Evolutionary conservation across 2,888 invertebrate species (phyloP).

Genomic region (Drosophila tripunctata): DNA sequence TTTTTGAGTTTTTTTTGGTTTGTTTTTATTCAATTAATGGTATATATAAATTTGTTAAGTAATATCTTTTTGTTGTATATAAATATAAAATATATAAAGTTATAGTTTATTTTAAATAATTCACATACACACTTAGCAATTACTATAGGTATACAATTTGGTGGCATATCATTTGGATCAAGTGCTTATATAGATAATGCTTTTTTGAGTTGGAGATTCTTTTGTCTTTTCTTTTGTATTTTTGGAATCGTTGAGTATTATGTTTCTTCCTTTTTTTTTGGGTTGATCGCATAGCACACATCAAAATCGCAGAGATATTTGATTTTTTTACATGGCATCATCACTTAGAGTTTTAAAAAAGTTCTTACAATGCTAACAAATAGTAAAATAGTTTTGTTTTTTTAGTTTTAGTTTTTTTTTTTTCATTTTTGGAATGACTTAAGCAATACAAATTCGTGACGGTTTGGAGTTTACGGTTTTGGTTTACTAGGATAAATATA

Average conservation of each 20-base stretch:
- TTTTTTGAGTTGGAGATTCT: neutral
- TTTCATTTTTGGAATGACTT: slow-evolving; percentile 39
- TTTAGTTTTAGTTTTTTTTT: neutral
- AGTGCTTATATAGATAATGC: slow-evolving; percentile 48
- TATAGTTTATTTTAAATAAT: slow-evolving; percentile 47
- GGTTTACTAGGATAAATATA: slow-evolving; percentile 51
- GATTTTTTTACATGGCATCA: slow-evolving; percentile 51
- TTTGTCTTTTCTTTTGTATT: slow-evolving; percentile 23
- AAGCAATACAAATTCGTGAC: slow-evolving; percentile 70
- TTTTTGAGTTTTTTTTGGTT: slow-evolving; percentile 35
- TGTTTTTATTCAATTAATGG: slow-evolving; percentile 61
- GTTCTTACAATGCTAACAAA: slow-evolving; percentile 70
- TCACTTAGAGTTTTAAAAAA: slow-evolving; percentile 34
- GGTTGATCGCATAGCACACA: slow-evolving; percentile 36
- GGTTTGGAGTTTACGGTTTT: slow-evolving; percentile 44
- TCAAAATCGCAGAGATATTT: slow-evolving; percentile 31
- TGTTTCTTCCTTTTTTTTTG: slow-evolving; percentile 15
- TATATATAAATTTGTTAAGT: slow-evolving; percentile 40
- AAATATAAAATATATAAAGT: slow-evolving; percentile 28
- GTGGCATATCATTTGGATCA: slow-evolving; percentile 74
- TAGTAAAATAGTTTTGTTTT: slow-evolving; percentile 18
- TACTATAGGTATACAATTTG: slow-evolving; percentile 70
- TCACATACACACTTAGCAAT: slow-evolving; percentile 56
- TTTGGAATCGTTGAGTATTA: slow-evolving; percentile 53
- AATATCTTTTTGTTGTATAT: slow-evolving; percentile 18